Conservation (phyloP, 2,888 invertebrate species). For the Panzeria rudis region DNA sequence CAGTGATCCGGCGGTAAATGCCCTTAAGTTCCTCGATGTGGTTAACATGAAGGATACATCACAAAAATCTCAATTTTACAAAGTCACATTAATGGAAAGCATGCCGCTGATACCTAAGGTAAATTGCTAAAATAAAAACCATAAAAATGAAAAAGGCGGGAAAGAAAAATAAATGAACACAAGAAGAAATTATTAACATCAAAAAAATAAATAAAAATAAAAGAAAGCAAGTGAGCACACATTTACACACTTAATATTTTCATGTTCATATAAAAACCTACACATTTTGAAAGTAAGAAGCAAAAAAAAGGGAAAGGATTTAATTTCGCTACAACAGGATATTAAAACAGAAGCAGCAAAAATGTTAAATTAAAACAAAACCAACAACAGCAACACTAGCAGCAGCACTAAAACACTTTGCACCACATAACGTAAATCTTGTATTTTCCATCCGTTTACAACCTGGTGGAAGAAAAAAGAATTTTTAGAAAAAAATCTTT, state of each 20-base stretch:
- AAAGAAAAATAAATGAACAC: slow-evolving; percentile 25
- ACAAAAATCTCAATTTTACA: slow-evolving; percentile 95
- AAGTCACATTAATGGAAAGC: slow-evolving; percentile 92
- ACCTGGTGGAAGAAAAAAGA: too few relatives aligned
- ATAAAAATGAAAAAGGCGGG: not conserved
- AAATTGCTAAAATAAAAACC: slow-evolving; percentile 78
- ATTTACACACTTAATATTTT: not conserved
- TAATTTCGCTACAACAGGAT: slow-evolving; percentile 62
- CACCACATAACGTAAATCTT: slow-evolving; percentile 13
- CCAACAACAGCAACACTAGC: not conserved
- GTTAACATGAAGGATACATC: slow-evolving; percentile 95
- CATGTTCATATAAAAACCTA: not conserved
- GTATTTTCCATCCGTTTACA: not conserved
- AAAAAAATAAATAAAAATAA: not conserved
- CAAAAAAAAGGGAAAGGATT: slow-evolving; percentile 53
- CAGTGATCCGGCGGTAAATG: slow-evolving; percentile 95
- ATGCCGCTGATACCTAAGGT: slow-evolving; percentile 95
- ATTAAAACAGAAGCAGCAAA: slow-evolving; percentile 60
- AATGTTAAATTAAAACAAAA: not conserved
- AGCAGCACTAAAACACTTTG: slow-evolving; percentile 8
- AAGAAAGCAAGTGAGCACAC: not conserved
- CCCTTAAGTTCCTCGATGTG: slow-evolving; percentile 96
- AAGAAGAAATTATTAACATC: slow-evolving; percentile 19
- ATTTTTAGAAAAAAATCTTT: too few relatives aligned
- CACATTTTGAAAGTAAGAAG: not conserved